These are phyloP conservation scores for Eutolmus rufibarbis DNA, from an alignment of 2,888 invertebrate species.

Conservation along the genomic window DNA sequence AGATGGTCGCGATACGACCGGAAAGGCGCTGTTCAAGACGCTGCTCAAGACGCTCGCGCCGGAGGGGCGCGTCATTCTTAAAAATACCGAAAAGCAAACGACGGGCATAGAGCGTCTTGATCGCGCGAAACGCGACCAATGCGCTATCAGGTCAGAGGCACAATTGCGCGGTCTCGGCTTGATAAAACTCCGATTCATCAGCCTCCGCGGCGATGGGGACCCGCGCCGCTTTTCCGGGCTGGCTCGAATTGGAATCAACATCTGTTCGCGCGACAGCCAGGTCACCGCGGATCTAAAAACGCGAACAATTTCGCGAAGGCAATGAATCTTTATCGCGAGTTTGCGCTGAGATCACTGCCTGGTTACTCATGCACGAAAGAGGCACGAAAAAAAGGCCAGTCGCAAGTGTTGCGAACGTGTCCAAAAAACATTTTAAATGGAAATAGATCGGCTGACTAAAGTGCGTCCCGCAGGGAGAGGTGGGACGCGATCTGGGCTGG, in stretches of 20 bases:
- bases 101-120: background rate
- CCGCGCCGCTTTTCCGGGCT: background rate
- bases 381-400: background rate
- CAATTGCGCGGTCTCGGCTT: background rate
- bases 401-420: background rate
- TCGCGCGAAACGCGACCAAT: background rate
- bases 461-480: background rate
- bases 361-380: background rate
- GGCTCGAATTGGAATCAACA: background rate
- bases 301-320: background rate
- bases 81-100: background rate
- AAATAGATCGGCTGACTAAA: background rate
- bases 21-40: background rate
- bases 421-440: background rate
- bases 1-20: background rate
- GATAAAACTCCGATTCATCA: background rate
- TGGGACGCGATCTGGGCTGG: slow-evolving; percentile 9
- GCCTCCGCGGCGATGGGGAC: background rate
- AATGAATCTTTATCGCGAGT: background rate
- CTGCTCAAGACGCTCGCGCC: background rate
- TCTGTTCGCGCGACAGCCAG: background rate
- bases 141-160: background rate
- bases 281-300: background rate
- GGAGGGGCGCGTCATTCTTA: background rate
- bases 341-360: background rate